Conservation (phyloP, 2,888 invertebrate species). For the Melanophora roralis region DNA sequence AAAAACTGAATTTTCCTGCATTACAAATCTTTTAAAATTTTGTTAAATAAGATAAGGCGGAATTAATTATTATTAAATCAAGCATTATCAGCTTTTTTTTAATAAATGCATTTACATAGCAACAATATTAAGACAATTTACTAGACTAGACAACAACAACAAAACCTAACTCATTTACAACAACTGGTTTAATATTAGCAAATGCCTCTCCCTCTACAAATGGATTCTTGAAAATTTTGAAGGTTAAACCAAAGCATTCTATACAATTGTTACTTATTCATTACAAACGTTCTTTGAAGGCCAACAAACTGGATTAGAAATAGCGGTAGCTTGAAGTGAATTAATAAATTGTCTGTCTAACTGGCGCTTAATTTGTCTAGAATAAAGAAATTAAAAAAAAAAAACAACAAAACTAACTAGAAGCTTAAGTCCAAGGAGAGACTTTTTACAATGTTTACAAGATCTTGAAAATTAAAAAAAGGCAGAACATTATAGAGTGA, state of each 20-base stretch:
- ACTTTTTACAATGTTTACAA: background rate
- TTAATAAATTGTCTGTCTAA: background rate
- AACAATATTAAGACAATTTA: background rate
- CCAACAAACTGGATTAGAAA: conserved; percentile 44
- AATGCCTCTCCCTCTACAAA: background rate
- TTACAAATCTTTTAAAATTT: conserved; percentile 24
- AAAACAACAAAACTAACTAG: too few relatives aligned
- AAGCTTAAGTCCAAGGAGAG: conserved; percentile 66
- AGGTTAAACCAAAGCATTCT: conserved; percentile 29
- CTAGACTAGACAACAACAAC: background rate
- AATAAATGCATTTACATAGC: background rate
- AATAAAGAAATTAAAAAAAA: too few relatives aligned
- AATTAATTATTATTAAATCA: conserved; percentile 22
- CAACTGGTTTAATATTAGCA: background rate
- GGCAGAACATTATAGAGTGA: too few relatives aligned
- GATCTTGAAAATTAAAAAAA: too few relatives aligned
- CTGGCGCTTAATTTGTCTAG: conserved; percentile 29
- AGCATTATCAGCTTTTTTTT: too few relatives aligned
- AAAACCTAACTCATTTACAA: background rate
- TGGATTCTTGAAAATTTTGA: conserved; percentile 18
- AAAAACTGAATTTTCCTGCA: background rate
- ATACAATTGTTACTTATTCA: too few relatives aligned
- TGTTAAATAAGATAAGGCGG: conserved; percentile 27
- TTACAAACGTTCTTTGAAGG: background rate
- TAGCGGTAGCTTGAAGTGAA: conserved; percentile 60